Percentiles rank a stretch among this genome's conserved stretches.
Conservation (phyloP, 1,140 invertebrate genomes). For the Wiebesia pumilae region DNA sequence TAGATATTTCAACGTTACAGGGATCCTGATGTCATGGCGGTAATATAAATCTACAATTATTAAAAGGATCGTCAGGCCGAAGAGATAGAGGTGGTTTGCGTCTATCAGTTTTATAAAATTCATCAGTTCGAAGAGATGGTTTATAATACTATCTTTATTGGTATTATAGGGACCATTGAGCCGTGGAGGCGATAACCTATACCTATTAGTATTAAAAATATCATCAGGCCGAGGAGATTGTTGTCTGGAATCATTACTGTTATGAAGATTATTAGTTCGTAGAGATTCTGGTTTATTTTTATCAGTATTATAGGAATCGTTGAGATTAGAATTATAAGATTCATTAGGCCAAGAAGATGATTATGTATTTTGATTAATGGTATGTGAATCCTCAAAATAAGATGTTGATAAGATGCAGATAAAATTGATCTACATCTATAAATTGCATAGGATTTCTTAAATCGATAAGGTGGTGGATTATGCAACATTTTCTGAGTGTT, state of each 20-base stretch:
- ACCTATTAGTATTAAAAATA: not conserved
- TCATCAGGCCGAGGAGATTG: not conserved
- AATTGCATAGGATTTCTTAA: too few relatives aligned
- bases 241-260: not conserved
- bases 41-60: too few relatives aligned
- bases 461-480: too few relatives aligned
- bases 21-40: too few relatives aligned
- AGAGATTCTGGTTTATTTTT: not conserved
- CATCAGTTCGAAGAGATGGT: not conserved
- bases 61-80: too few relatives aligned
- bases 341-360: not conserved
- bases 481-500: too few relatives aligned
- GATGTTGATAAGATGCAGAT: too few relatives aligned
- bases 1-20: too few relatives aligned
- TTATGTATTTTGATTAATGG: not conserved
- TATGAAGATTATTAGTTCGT: not conserved
- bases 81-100: not conserved
- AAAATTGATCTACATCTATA: too few relatives aligned
- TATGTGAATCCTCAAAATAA: not conserved
- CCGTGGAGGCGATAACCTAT: not conserved
- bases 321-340: not conserved
- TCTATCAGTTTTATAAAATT: not conserved
- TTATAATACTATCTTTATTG: not conserved
- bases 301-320: not conserved
- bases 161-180: not conserved